These are phyloP conservation scores for Blomia tropicalis DNA, from an alignment of 2,888 invertebrate genomes.

Conservation along the genomic window DNA sequence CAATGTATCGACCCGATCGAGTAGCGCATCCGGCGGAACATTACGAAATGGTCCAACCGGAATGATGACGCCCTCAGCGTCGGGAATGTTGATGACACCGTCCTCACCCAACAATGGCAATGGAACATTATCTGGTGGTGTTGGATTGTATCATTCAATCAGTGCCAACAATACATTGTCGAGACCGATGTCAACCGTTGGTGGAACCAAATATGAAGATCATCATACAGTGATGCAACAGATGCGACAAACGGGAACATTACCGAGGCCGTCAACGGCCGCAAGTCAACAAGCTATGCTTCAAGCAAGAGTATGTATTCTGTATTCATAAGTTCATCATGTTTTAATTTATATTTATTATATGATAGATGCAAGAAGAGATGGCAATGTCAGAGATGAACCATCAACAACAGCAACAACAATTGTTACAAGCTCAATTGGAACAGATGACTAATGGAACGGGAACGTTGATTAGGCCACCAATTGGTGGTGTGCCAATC, in stretches of 20 bases:
- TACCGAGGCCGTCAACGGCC: background rate
- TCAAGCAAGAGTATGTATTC: conserved; percentile 18
- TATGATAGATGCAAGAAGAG: conserved; percentile 31
- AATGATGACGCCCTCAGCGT: conserved; percentile 7
- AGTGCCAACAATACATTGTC: conserved; percentile 85
- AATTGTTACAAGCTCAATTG: conserved; percentile 40
- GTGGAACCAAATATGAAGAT: conserved; percentile 81
- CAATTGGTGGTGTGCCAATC: conserved; percentile 40
- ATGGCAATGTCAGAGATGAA: conserved; percentile 34
- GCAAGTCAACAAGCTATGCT: background rate
- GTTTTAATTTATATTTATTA: too few relatives aligned
- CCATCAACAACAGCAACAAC: conserved; percentile 26
- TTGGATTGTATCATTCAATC: conserved; percentile 38
- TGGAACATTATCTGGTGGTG: background rate
- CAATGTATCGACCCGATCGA: conserved; percentile 1
- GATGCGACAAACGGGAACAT: background rate
- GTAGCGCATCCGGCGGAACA: background rate
- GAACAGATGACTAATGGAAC: background rate
- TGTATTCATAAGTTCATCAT: too few relatives aligned
- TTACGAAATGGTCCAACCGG: background rate
- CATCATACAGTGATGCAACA: background rate
- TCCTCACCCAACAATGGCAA: conserved; percentile 6
- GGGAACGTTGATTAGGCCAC: conserved; percentile 33
- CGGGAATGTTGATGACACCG: background rate
- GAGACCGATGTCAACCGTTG: conserved; percentile 87